phyloP scores from a whole-genome alignment of 2,797 vertebrate species.

The Microchirus variegatus region DNA sequence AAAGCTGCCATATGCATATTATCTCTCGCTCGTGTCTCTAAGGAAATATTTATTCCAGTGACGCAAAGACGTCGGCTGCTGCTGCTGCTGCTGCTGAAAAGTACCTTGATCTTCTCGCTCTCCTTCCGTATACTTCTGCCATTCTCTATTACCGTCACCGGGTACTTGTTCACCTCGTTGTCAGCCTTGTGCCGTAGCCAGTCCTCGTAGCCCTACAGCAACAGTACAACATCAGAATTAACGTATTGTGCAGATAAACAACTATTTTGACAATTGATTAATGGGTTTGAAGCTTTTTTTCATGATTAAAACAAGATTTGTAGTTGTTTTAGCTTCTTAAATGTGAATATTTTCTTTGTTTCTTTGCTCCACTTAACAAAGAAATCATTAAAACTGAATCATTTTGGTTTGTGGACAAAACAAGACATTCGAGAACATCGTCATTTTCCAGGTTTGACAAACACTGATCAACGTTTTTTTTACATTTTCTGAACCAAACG shows the following conservation, averaged over 20 bases:
- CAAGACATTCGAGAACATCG: too few species aligned
- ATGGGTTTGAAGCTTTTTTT: too few species aligned
- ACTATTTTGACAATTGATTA: too few species aligned
- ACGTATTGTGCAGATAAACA: conserved; percentile 23
- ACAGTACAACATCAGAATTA: conserved; percentile 33
- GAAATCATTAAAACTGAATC: too few species aligned
- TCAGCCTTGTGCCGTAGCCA: conserved; percentile 98
- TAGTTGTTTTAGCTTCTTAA: too few species aligned
- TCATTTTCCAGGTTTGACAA: too few species aligned
- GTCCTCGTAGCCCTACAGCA: conserved; percentile 93
- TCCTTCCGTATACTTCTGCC: conserved; percentile 86
- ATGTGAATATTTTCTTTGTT: too few species aligned
- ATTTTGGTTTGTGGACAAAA: too few species aligned
- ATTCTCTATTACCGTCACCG: conserved; percentile 89
- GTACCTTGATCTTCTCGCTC: conserved; percentile 96
- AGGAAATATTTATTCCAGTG: conserved; percentile 24
- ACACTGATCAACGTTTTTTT: too few species aligned
- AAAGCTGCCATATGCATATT: conserved; percentile 25
- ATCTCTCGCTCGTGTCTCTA: conserved; percentile 9
- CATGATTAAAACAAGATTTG: too few species aligned
- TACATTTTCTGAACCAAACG: too few species aligned
- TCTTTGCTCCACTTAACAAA: too few species aligned
- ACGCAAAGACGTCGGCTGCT: conserved; percentile 11
- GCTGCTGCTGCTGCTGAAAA: conserved; percentile 25
- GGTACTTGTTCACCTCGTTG: conserved; percentile 96